These are phyloP conservation scores for Ryuthela nishihirai DNA, from an alignment of 2,888 invertebrate genomes.

Conservation along the genomic window DNA sequence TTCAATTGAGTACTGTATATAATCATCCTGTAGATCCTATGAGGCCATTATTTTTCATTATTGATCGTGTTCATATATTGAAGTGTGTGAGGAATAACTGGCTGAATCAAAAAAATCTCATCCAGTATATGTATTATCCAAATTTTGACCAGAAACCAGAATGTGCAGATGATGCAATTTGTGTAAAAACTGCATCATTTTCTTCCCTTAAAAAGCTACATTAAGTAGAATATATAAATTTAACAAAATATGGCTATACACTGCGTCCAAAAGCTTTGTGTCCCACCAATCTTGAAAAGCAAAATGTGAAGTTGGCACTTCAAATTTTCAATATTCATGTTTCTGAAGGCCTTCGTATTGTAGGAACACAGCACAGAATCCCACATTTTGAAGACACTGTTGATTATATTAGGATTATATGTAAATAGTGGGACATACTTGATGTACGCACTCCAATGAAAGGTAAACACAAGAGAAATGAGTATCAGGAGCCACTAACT, in stretches of 20 bases:
- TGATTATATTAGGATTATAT: background rate
- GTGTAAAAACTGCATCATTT: background rate
- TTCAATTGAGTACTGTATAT: background rate
- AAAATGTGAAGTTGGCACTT: background rate
- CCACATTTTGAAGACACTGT: background rate
- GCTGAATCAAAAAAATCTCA: constrained; percentile 11
- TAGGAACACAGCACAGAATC: background rate
- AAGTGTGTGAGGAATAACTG: constrained; percentile 13
- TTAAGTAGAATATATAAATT: background rate
- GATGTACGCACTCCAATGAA: background rate
- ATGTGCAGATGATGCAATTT: no score
- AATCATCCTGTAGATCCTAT: background rate
- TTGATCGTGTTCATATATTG: constrained; percentile 11
- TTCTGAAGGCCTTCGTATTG: background rate
- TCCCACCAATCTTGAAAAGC: background rate
- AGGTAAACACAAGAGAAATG: background rate
- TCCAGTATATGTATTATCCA: constrained; percentile 6
- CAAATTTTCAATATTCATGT: background rate
- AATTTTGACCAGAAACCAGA: background rate
- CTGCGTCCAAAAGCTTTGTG: background rate
- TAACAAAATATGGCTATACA: no score
- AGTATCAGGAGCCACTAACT: background rate
- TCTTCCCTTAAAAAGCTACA: background rate
- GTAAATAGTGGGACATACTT: constrained; percentile 4
- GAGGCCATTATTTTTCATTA: constrained; percentile 7